These are phyloP conservation scores for Sinocyclocheilus rhinocerous DNA, from an alignment of 2,113 vertebrate species.

Conservation along the genomic window DNA sequence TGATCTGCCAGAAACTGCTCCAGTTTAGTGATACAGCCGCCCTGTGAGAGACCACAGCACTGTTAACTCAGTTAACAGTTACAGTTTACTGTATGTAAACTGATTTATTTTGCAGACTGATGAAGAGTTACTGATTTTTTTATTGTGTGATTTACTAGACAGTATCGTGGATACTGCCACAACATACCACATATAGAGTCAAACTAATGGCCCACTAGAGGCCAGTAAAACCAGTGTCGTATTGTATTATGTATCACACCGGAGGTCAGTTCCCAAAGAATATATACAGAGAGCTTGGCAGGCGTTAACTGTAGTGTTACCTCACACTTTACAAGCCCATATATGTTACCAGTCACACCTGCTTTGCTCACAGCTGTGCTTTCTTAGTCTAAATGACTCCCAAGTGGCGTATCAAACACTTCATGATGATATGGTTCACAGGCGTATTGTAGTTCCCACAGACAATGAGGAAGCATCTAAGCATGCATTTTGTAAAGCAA, in stretches of 20 bases:
- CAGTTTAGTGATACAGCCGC: constrained; percentile 84
- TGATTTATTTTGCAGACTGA: constrained; percentile 4
- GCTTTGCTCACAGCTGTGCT: constrained; percentile 28
- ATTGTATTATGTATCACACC: constrained; percentile 8
- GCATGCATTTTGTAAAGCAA: constrained; percentile 9
- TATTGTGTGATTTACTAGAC: background rate
- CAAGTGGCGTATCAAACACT: constrained; percentile 37
- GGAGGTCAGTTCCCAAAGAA: background rate
- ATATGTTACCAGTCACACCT: constrained; percentile 44
- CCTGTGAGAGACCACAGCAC: constrained; percentile 67
- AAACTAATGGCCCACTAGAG: constrained; percentile 3
- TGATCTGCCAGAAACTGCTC: constrained; percentile 83
- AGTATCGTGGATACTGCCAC: background rate
- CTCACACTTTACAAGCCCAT: constrained; percentile 25
- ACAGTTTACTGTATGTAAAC: too few species aligned
- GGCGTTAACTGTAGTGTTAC: constrained; percentile 18
- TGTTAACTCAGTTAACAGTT: too few species aligned
- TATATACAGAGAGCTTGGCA: background rate
- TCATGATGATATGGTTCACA: constrained; percentile 9
- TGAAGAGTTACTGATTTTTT: background rate
- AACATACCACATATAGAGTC: background rate
- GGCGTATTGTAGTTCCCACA: background rate
- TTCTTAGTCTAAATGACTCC: constrained; percentile 32
- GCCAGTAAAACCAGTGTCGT: background rate
- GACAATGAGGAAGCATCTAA: constrained; percentile 22